A percentile compares a stretch with the other conserved stretches of the same genome.
phyloP scores from a whole-genome alignment of 2,888 invertebrate species.

The Tuberolachnus salignus region DNA sequence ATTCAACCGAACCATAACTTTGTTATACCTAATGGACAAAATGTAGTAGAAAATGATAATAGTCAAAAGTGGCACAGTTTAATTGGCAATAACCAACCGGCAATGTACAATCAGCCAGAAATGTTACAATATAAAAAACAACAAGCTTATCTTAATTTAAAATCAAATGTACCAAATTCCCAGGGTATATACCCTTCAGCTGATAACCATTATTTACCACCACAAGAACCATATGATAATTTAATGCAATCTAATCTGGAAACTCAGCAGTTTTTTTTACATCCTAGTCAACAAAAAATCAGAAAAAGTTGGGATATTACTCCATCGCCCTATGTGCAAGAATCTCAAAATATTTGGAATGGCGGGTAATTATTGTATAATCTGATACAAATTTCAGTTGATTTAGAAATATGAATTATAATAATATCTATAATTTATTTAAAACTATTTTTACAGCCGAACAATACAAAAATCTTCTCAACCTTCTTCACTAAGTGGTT shows the following conservation, averaged over 20 bases:
- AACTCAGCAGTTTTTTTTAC: slow-evolving; percentile 51
- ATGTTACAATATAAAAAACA: slow-evolving; percentile 57
- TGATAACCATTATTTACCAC: slow-evolving; percentile 3
- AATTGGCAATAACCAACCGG: slow-evolving; percentile 62
- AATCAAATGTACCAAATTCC: slow-evolving; percentile 8
- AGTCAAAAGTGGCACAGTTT: slow-evolving; percentile 59
- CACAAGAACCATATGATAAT: slow-evolving; percentile 19
- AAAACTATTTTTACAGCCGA: slow-evolving; percentile 18
- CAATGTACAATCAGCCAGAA: slow-evolving; percentile 58
- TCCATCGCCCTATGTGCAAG: slow-evolving; percentile 31
- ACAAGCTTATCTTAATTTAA: slow-evolving; percentile 59
- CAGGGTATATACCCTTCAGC: slow-evolving; percentile 1
- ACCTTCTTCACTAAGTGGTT: slow-evolving; percentile 59
- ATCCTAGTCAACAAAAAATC: slow-evolving; percentile 36
- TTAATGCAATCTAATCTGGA: slow-evolving; percentile 17
- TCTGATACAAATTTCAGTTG: background rate
- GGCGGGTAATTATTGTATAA: slow-evolving; percentile 44
- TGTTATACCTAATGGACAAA: slow-evolving; percentile 35
- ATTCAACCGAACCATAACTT: slow-evolving; percentile 34
- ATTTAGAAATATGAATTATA: background rate
- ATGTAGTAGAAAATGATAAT: slow-evolving; percentile 23
- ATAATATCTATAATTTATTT: background rate
- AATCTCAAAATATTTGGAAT: slow-evolving; percentile 46
- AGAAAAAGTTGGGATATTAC: slow-evolving; percentile 37
- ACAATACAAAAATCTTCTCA: slow-evolving; percentile 56